phyloP scores from a whole-genome alignment of 2,888 invertebrate species.

The Seladonia tumulorum region DNA sequence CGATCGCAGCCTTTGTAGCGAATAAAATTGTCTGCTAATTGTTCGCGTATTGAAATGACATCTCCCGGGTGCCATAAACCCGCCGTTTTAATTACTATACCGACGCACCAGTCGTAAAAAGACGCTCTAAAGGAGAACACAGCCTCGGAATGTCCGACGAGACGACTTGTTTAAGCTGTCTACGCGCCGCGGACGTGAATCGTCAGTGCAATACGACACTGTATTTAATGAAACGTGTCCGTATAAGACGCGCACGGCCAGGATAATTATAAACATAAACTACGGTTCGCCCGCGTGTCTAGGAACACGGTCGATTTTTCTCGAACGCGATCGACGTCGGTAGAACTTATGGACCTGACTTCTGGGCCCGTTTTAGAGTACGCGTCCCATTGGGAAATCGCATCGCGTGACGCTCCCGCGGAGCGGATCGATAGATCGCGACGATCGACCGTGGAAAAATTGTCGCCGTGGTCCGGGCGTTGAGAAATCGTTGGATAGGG shows the following conservation, averaged over 20 bases:
- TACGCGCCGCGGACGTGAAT: background rate
- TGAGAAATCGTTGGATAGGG: constrained; percentile 18
- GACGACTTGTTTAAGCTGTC: background rate
- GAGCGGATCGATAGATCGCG: constrained; percentile 6
- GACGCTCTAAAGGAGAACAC: background rate
- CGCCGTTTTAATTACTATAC: background rate
- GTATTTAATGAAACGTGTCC: background rate
- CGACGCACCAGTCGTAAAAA: background rate
- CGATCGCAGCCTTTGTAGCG: background rate
- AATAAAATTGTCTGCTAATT: too few relatives aligned
- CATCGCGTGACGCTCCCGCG: constrained; percentile 51
- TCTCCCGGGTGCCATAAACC: background rate
- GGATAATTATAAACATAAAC: background rate
- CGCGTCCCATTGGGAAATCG: background rate
- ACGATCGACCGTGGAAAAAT: constrained; percentile 26
- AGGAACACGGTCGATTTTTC: background rate
- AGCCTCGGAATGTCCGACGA: background rate
- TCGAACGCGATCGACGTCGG: background rate
- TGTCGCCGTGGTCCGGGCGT: background rate
- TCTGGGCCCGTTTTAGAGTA: background rate
- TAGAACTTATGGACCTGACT: background rate
- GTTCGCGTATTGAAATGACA: too few relatives aligned
- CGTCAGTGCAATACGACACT: background rate
- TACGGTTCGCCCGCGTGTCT: background rate
- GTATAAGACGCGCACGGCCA: background rate